Conservation (phyloP, 2,888 invertebrate species). For the Aromia moschata region DNA sequence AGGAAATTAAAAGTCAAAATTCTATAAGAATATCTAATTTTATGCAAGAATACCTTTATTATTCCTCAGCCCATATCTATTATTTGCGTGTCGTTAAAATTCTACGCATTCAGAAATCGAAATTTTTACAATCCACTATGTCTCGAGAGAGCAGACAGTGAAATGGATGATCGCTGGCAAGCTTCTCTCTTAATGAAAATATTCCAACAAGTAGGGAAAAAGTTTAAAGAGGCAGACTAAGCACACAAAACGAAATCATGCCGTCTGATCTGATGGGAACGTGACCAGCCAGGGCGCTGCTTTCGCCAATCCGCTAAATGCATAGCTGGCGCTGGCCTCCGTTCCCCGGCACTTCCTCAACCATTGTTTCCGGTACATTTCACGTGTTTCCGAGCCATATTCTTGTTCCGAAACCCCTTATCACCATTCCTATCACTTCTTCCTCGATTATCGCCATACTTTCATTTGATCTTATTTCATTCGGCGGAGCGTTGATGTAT, state of each 20-base stretch:
- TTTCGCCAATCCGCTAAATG: constrained; percentile 26
- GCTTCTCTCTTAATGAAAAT: constrained; percentile 17
- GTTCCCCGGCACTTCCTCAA: constrained; percentile 57
- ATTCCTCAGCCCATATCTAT: too few species aligned
- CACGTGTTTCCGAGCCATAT: constrained; percentile 62
- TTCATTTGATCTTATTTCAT: constrained; percentile 49
- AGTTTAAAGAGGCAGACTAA: constrained; percentile 20
- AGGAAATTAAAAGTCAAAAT: too few species aligned
- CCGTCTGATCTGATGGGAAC: constrained; percentile 26
- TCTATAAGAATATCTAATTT: too few species aligned
- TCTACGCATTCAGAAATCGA: too few species aligned
- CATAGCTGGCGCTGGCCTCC: constrained; percentile 31
- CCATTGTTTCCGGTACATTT: constrained; percentile 63
- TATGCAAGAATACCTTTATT: too few species aligned
- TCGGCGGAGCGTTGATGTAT: constrained; percentile 32
- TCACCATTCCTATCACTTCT: constrained; percentile 58
- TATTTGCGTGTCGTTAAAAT: too few species aligned
- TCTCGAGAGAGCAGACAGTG: too few species aligned
- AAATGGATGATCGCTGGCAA: not conserved
- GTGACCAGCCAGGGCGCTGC: constrained; percentile 16
- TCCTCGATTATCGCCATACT: constrained; percentile 58
- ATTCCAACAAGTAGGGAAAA: constrained; percentile 15
- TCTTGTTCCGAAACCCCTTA: constrained; percentile 58
- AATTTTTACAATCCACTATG: too few species aligned
- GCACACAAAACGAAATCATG: constrained; percentile 17